Percentiles rank a stretch among this genome's conserved stretches.
phyloP scores from a whole-genome alignment of 1,140 invertebrate species.

The Achroia grisella region DNA sequence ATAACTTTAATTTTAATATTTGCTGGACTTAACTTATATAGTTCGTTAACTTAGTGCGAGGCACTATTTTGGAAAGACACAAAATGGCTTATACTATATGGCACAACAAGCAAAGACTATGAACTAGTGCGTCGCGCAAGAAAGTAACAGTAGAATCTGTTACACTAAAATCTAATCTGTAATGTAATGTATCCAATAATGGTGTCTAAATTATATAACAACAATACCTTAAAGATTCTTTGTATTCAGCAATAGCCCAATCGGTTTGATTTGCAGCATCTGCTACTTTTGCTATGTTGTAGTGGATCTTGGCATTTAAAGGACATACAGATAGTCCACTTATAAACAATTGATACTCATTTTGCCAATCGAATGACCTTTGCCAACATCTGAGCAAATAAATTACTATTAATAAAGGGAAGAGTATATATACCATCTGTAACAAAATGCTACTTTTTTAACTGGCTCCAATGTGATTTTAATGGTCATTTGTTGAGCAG shows the following conservation, averaged over 20 bases:
- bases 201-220: not conserved
- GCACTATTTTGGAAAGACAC: no score
- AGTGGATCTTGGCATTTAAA: slow-evolving; percentile 96
- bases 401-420: slow-evolving; percentile 68
- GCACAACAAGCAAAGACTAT: no score
- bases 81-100: no score
- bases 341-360: slow-evolving; percentile 81
- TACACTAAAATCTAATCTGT: no score
- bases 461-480: not conserved
- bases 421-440: slow-evolving; percentile 30
- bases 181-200: not conserved
- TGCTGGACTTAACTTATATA: no score
- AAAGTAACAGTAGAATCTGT: no score
- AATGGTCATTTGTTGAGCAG: no score
- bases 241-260: slow-evolving; percentile 85
- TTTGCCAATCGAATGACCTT: slow-evolving; percentile 86
- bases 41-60: no score
- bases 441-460: slow-evolving; percentile 13
- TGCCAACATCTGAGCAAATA: slow-evolving; percentile 79
- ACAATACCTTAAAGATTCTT: slow-evolving; percentile 82
- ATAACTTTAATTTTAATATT: no score
- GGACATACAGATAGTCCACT: slow-evolving; percentile 86
- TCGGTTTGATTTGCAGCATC: slow-evolving; percentile 82
- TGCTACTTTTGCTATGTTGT: slow-evolving; percentile 93
- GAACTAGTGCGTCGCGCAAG: no score